phyloP scores from a whole-genome alignment of 2,888 invertebrate species.

The Ophion obscuratus region DNA sequence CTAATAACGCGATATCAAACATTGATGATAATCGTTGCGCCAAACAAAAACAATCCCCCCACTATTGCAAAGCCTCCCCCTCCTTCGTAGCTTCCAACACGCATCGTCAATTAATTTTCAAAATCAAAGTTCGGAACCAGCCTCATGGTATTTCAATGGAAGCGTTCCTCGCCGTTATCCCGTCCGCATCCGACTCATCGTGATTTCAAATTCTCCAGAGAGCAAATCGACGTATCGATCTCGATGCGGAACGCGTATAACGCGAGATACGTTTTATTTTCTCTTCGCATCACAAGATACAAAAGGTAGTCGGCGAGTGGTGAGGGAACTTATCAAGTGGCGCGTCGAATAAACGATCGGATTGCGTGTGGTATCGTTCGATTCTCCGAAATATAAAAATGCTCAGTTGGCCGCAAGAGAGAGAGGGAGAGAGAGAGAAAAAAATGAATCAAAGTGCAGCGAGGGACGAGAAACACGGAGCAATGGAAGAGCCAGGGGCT shows the following conservation, averaged over 20 bases:
- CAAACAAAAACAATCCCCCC: too few species aligned
- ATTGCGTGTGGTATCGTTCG: constrained; percentile 70
- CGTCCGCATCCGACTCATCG: not conserved
- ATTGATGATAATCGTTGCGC: too few species aligned
- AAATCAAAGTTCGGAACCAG: too few species aligned
- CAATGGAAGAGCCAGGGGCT: not conserved
- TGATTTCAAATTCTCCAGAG: not conserved
- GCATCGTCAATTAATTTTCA: too few species aligned
- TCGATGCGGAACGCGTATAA: constrained; percentile 3
- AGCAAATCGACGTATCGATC: not conserved
- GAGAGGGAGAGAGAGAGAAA: constrained; percentile 40
- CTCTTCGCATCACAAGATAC: not conserved
- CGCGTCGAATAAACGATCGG: constrained; percentile 70
- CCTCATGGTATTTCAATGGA: too few species aligned
- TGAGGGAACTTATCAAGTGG: constrained; percentile 27
- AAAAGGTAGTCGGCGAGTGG: constrained; percentile 31
- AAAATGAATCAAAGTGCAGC: constrained; percentile 7
- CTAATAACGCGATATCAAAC: too few species aligned
- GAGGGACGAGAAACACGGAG: not conserved
- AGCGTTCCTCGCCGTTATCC: too few species aligned
- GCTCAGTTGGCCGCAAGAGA: constrained; percentile 27
- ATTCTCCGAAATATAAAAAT: constrained; percentile 41
- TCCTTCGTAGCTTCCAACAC: too few species aligned
- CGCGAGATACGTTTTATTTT: not conserved
- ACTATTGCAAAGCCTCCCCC: too few species aligned